Evolutionary conservation across 1,140 invertebrate genomes (phyloP).

Genomic region (Sycophaga agraensis): DNA sequence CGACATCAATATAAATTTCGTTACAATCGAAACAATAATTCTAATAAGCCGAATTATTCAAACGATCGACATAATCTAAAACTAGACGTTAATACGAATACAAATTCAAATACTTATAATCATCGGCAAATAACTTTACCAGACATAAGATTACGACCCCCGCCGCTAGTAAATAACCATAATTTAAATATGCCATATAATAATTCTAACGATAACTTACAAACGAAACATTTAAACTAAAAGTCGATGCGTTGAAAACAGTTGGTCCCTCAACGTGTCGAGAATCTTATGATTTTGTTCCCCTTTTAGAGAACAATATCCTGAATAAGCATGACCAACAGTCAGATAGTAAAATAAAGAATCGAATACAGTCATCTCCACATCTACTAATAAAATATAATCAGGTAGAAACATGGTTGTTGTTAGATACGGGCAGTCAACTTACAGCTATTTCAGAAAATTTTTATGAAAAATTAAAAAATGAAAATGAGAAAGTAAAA

Average conservation of each 20-base stretch:
- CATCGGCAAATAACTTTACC: neutral
- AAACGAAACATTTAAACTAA: slow-evolving; percentile 19
- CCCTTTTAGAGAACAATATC: slow-evolving; percentile 1
- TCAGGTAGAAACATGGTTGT: neutral
- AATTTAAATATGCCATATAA: neutral
- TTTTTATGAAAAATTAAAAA: slow-evolving; percentile 23
- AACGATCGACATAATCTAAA: too few species aligned
- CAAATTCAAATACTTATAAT: neutral
- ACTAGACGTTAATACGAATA: neutral
- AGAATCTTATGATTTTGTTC: slow-evolving; percentile 16
- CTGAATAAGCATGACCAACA: neutral
- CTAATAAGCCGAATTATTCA: too few species aligned
- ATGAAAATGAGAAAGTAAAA: slow-evolving; percentile 10
- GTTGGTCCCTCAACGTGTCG: slow-evolving; percentile 3
- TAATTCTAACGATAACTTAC: neutral
- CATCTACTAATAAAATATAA: neutral
- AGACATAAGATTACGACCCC: neutral
- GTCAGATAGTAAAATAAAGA: too few species aligned
- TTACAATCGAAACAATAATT: too few species aligned
- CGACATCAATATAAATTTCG: too few species aligned
- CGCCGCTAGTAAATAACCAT: neutral
- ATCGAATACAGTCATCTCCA: neutral
- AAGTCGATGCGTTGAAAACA: slow-evolving; percentile 9
- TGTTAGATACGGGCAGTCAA: slow-evolving; percentile 33
- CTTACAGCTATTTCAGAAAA: slow-evolving; percentile 31